These are phyloP conservation scores for Tachycineta bicolor DNA, from an alignment of 2,113 vertebrate species.

Conservation along the genomic window DNA sequence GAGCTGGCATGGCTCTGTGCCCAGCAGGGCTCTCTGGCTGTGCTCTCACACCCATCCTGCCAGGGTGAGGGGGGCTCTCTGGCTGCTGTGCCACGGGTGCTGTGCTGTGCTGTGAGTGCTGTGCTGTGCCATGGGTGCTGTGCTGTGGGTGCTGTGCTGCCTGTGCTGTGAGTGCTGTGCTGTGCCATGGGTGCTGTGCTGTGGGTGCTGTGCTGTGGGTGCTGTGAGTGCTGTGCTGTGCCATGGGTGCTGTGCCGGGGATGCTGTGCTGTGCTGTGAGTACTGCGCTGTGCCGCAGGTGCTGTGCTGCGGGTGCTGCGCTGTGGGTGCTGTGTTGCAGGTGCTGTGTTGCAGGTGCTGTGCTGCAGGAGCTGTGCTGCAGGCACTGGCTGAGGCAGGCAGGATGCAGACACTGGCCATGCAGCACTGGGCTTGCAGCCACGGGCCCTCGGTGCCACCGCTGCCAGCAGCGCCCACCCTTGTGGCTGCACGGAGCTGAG, in stretches of 20 bases:
- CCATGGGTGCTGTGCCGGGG: too few species aligned
- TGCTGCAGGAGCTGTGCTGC: too few species aligned
- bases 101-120: not conserved
- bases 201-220: accelerated
- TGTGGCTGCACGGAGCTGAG: accelerated
- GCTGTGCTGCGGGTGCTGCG: not conserved
- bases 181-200: not conserved
- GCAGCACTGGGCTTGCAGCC: not conserved
- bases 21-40: accelerated
- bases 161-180: not conserved
- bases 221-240: accelerated
- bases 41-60: accelerated
- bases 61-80: accelerated
- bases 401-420: not conserved
- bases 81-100: accelerated
- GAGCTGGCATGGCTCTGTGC: not conserved
- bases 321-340: not conserved
- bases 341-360: too few species aligned
- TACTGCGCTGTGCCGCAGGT: too few species aligned
- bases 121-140: too few species aligned
- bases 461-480: not conserved
- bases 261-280: too few species aligned
- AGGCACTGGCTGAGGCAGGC: not conserved
- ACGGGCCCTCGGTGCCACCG: accelerated
- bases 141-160: too few species aligned